Evolutionary conservation across 2,888 invertebrate species (phyloP), one percentile per base, ranked within the genome.

Genomic region (Eupithecia inturbata): DNA sequence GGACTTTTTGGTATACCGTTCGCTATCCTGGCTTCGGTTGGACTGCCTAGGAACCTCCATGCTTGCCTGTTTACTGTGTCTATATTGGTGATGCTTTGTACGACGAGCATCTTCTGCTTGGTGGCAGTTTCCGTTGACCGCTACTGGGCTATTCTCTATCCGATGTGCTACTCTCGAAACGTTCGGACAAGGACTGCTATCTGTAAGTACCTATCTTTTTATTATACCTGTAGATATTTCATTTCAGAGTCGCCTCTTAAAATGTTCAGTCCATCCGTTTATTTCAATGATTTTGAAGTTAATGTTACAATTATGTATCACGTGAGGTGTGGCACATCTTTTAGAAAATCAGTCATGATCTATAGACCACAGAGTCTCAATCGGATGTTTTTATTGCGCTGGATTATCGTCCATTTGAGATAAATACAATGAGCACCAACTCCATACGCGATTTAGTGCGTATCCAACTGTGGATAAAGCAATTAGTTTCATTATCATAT

Each of bases 71-170:
- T 98, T 89, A 98, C 98, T 70, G 96, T 97, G 70, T 98, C 98
- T 1, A 91, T 98, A 79, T 95, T 98, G 84, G 96, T 98, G 82
- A 97, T 98, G 82, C 95, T 98, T 78, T 98, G 98, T 87, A 98
- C 98, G 71, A 97, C 98, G 85, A 98, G 98, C 84, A 98, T 98
- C 85, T 97, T 98, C 90, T 98, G 98, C 87, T 94, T 98, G 85
- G 97, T 98, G 26, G 98, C 98, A 26, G 98, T 98, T 16, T 98
- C 98, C 22, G 96, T 98, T 81, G 98, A 98, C 93, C 96, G 98
- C 74, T 98, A 98, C 89, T 98, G 98, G 98, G 98, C 98, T 68
- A 98, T 98, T 77, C 95, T 98, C 1, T 96, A 98, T 90, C 98
- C 98, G 6, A 97, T 98, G 97, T 97, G 97, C 79, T 98, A 98